Conservation (phyloP, 2,888 invertebrate species). For the Nephrotoma guestfalica region DNA sequence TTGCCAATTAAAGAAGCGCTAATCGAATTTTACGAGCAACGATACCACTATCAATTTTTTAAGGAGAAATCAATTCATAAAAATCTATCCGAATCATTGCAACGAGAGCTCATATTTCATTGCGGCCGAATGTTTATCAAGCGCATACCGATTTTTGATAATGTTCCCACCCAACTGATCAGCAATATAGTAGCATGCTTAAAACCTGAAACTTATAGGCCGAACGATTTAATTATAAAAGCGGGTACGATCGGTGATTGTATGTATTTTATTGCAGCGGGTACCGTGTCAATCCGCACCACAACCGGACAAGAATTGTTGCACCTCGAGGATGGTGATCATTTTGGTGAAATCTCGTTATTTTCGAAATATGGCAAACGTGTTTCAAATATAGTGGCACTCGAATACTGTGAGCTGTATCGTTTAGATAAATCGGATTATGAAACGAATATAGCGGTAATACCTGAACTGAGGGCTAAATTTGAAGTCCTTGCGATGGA, state of each 20-base stretch:
- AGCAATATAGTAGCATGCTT: constrained; percentile 38
- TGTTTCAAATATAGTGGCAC: constrained; percentile 29
- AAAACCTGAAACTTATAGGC: constrained; percentile 41
- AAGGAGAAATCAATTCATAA: constrained; percentile 38
- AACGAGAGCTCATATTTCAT: not conserved
- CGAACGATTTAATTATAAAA: constrained; percentile 43
- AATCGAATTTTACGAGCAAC: constrained; percentile 40
- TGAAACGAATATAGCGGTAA: not conserved
- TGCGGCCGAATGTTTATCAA: constrained; percentile 31
- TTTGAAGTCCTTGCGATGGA: not conserved
- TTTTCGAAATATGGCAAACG: constrained; percentile 14
- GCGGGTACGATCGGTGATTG: constrained; percentile 43
- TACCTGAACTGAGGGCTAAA: not conserved
- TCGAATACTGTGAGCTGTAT: constrained; percentile 31
- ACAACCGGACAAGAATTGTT: constrained; percentile 45
- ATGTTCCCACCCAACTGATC: constrained; percentile 35
- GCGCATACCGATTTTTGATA: constrained; percentile 39
- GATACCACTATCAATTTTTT: constrained; percentile 42
- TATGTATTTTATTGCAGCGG: constrained; percentile 48
- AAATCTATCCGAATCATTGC: constrained; percentile 33
- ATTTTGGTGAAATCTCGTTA: constrained; percentile 36
- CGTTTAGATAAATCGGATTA: constrained; percentile 20
- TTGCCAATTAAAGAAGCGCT: constrained; percentile 35
- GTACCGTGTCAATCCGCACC: constrained; percentile 45
- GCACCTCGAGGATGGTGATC: constrained; percentile 40